Base-by-base conservation (phyloP, 2,113 vertebrate genomes). In the Parus major region DNA sequence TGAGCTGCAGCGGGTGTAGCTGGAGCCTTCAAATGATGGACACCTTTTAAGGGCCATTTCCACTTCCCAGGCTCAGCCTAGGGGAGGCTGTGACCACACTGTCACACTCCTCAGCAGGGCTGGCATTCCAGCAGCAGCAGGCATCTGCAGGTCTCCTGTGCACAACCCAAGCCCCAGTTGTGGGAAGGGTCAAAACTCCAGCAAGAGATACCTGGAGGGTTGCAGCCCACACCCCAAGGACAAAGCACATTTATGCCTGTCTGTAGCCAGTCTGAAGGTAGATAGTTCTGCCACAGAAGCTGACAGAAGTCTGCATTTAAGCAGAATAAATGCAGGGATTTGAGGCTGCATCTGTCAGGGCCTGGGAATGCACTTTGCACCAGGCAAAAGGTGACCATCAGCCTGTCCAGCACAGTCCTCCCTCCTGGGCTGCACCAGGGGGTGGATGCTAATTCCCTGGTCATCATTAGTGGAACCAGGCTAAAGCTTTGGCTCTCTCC, bases 11-110 rank as follows among this genome's bases (percentile, higher is more conserved):
- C 1, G 6, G 46, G 52, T 22, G 27, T 76, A 57, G 61, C n/a
- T 0, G 1, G 47, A 55, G 70, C 57, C 0, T 49, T 42, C 49
- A 15, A 22, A 41, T 2, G 23, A 83, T 0, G 15, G 79, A 76
- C 57, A 16, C 1, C 1, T 70, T 88, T 75, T 64, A 31, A 77
- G 66, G 72, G 72, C 88, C 71, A 57, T 35, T 31, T 46, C 60
- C 35, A 33, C 65, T 17, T 33, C 49, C 29, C 76, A 68, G 52
- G 57, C 56, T 56, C 44, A 29, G 42, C 72, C 53, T 3, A 10
- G 27, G 23, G 39, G 28, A 52, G 44, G 49, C 53, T 1, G 2
- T 72, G n/a, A 35, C 15, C 9, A 29, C 2, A 1, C 79, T 68
- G 82, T 42, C 78, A 42, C 65, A 29, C 53, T 42, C 71, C 15